These are phyloP conservation scores for Tetramorium simillimum DNA, from an alignment of 1,140 invertebrate species.

Conservation along the genomic window DNA sequence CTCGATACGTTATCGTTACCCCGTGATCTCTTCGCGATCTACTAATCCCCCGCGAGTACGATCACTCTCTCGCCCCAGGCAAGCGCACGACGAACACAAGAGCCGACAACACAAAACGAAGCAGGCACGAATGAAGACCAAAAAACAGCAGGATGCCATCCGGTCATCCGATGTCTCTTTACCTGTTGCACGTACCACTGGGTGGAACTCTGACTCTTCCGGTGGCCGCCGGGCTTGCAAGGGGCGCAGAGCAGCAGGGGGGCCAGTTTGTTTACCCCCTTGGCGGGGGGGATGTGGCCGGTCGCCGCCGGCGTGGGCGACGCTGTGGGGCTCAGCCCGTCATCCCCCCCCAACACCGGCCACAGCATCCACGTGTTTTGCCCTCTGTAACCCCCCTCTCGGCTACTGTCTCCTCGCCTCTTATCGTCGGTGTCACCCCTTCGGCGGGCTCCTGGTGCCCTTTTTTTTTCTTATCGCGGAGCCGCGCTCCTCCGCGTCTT, in stretches of 20 bases:
- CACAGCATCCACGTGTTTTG: slow-evolving; percentile 83
- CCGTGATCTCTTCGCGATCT: background rate
- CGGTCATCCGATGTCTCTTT: slow-evolving; percentile 71
- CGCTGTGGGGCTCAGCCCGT: slow-evolving; percentile 82
- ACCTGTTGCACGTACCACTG: slow-evolving; percentile 85
- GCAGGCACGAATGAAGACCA: background rate
- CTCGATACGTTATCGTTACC: slow-evolving; percentile 39
- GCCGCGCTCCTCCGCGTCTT: slow-evolving; percentile 5
- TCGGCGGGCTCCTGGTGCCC: background rate
- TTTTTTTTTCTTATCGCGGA: background rate
- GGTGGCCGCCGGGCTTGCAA: slow-evolving; percentile 79
- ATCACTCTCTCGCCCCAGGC: background rate
- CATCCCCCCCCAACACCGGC: slow-evolving; percentile 83
- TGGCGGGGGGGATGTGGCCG: slow-evolving; percentile 44
- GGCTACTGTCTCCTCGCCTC: background rate
- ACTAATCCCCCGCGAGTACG: background rate
- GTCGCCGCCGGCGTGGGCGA: slow-evolving; percentile 70
- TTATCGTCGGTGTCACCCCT: background rate
- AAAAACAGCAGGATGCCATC: slow-evolving; percentile 19
- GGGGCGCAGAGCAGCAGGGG: slow-evolving; percentile 82
- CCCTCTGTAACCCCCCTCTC: slow-evolving; percentile 29
- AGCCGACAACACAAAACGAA: background rate
- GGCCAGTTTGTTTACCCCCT: slow-evolving; percentile 80
- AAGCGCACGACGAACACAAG: background rate
- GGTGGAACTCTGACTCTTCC: slow-evolving; percentile 81